These are phyloP conservation scores for Dinoponera quadriceps DNA, from an alignment of 1,140 invertebrate species.

Conservation along the genomic window DNA sequence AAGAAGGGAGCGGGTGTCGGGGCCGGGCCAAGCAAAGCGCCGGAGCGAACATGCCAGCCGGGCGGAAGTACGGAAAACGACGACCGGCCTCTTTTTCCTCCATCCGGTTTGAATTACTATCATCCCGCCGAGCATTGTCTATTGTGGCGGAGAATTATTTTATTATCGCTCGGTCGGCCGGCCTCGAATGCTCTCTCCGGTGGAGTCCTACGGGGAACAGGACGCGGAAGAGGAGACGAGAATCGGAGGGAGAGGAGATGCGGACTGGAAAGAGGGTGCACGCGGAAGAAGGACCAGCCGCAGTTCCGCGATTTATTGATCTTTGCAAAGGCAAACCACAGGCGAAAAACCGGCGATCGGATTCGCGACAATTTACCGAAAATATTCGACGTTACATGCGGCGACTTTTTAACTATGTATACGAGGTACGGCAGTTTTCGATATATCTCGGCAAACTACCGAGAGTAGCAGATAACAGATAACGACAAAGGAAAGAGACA, in stretches of 20 bases:
- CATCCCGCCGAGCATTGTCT: slow-evolving; percentile 80
- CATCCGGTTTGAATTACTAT: slow-evolving; percentile 84
- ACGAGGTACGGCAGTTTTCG: not conserved
- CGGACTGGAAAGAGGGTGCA: slow-evolving; percentile 17
- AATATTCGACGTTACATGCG: not conserved
- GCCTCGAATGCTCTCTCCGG: slow-evolving; percentile 60
- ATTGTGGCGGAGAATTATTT: slow-evolving; percentile 85
- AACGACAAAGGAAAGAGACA: too few species aligned
- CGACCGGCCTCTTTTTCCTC: slow-evolving; percentile 71
- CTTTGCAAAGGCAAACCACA: slow-evolving; percentile 62
- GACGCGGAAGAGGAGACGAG: slow-evolving; percentile 4
- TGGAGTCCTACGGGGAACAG: not conserved
- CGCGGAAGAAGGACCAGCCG: slow-evolving; percentile 60
- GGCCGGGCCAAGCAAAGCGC: slow-evolving; percentile 36
- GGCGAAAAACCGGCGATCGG: slow-evolving; percentile 5
- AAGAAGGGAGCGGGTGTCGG: not conserved
- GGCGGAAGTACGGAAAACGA: slow-evolving; percentile 80
- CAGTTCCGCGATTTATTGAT: slow-evolving; percentile 73
- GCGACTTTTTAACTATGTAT: not conserved
- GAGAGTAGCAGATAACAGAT: not conserved
- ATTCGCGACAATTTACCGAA: slow-evolving; percentile 8
- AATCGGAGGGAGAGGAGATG: not conserved
- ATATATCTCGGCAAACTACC: not conserved
- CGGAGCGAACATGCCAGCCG: slow-evolving; percentile 53
- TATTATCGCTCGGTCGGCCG: slow-evolving; percentile 81